Percentiles rank a stretch among this genome's conserved stretches.
Conservation (phyloP, 2,888 invertebrate genomes). For the Chalcis sispes region DNA sequence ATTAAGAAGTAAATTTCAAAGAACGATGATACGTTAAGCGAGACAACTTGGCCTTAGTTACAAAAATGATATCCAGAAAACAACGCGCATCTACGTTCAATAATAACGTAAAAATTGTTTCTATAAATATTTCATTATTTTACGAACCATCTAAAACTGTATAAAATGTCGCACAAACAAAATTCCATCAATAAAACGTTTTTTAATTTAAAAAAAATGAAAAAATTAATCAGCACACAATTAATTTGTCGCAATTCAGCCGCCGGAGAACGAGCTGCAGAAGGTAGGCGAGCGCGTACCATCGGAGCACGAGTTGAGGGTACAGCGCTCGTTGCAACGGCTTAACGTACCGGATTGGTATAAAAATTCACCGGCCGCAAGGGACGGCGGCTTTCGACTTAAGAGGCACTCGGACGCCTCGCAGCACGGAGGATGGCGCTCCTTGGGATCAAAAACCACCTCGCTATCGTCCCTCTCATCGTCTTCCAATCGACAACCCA, state of each 20-base stretch:
- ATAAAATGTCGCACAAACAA: too few species aligned
- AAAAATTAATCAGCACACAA: too few species aligned
- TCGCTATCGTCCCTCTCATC: conserved; percentile 85
- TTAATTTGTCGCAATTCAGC: conserved; percentile 81
- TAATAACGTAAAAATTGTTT: too few species aligned
- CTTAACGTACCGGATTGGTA: conserved; percentile 98
- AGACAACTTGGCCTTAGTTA: too few species aligned
- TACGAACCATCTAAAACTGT: too few species aligned
- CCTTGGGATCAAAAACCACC: conserved; percentile 89
- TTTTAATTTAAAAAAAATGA: too few species aligned
- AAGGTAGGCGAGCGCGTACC: conserved; percentile 88
- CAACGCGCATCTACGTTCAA: too few species aligned
- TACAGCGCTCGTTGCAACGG: conserved; percentile 94
- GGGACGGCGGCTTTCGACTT: conserved; percentile 88
- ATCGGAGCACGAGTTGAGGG: conserved; percentile 95
- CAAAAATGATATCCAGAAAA: too few species aligned
- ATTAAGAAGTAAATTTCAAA: too few species aligned
- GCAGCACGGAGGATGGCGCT: conserved; percentile 79
- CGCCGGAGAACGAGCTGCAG: conserved; percentile 95
- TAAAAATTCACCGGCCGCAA: conserved; percentile 85
- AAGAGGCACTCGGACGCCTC: conserved; percentile 84
- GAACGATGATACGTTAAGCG: too few species aligned
- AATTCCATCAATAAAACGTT: too few species aligned
- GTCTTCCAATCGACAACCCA: conserved; percentile 73
- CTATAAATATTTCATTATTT: too few species aligned